A percentile compares a stretch with the other conserved stretches of the same genome.
phyloP scores from a whole-genome alignment of 2,888 invertebrate species.

The Heliconius erato region DNA sequence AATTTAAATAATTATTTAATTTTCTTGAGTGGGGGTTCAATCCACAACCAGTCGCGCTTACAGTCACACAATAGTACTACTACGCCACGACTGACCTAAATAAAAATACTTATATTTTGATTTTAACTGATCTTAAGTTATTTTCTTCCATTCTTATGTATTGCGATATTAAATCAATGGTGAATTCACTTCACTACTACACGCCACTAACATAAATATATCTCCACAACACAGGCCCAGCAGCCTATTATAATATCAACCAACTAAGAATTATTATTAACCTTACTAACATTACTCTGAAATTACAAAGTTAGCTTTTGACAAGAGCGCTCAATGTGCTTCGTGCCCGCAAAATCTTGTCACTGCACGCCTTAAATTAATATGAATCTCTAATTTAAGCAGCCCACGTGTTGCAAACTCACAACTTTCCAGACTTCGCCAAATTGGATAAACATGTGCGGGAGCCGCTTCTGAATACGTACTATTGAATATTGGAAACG shows the following conservation, averaged over 20 bases:
- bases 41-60: too few species aligned
- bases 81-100: too few species aligned
- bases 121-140: too few species aligned
- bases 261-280: slow-evolving; percentile 4
- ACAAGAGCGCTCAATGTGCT: slow-evolving; percentile 44
- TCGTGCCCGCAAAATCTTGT: slow-evolving; percentile 51
- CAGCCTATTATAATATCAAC: not conserved
- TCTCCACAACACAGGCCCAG: not conserved
- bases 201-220: too few species aligned
- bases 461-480: slow-evolving; percentile 62
- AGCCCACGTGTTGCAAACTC: slow-evolving; percentile 83
- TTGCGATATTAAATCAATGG: not conserved
- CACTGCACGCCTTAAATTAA: slow-evolving; percentile 79
- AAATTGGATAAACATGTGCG: slow-evolving; percentile 85
- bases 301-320: slow-evolving; percentile 28
- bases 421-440: slow-evolving; percentile 85
- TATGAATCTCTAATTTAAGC: slow-evolving; percentile 85
- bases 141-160: too few species aligned
- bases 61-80: too few species aligned
- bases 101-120: too few species aligned
- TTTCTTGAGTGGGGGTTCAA: too few species aligned
- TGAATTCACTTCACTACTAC: not conserved
- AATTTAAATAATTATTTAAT: too few species aligned
- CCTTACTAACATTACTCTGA: slow-evolving; percentile 28
- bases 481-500: slow-evolving; percentile 53